Conservation (phyloP, 2,888 invertebrate species). For the Pycnomerus fuliginosus region DNA sequence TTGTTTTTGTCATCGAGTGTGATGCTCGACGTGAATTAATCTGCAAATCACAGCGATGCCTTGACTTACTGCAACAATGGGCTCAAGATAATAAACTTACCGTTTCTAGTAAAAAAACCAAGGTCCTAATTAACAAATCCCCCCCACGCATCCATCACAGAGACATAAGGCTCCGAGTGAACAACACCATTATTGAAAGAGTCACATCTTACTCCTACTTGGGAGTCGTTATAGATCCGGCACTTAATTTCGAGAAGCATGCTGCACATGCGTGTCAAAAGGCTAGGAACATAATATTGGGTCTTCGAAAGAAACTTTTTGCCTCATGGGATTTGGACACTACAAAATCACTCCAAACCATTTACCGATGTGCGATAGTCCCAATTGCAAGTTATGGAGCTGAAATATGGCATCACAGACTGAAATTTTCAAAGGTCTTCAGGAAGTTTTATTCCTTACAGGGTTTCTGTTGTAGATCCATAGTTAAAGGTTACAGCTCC, state of each 20-base stretch:
- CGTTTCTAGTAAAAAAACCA: slow-evolving; percentile 5
- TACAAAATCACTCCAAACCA: slow-evolving; percentile 2
- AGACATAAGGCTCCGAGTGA: background rate
- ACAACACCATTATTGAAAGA: background rate
- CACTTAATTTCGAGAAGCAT: no score
- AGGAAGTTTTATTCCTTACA: slow-evolving; percentile 1
- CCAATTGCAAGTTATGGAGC: slow-evolving; percentile 4
- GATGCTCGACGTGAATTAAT: slow-evolving; percentile 1
- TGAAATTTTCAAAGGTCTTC: background rate
- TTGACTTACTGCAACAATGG: slow-evolving; percentile 1
- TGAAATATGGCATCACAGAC: slow-evolving; percentile 3
- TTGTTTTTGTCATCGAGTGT: background rate
- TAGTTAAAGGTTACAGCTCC: no score
- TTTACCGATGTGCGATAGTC: slow-evolving; percentile 2
- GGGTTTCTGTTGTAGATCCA: background rate
- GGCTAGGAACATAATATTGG: background rate
- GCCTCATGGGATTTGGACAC: background rate
- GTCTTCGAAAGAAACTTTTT: no score
- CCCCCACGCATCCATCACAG: slow-evolving; percentile 1
- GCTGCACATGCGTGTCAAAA: slow-evolving; percentile 1
- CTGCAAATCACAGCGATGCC: background rate
- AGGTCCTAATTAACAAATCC: background rate
- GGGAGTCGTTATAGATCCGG: no score
- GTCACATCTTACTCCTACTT: no score
- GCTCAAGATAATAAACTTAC: slow-evolving; percentile 1